Conservation (phyloP, 2,113 vertebrate genomes). For the Malurus cyaneus region DNA sequence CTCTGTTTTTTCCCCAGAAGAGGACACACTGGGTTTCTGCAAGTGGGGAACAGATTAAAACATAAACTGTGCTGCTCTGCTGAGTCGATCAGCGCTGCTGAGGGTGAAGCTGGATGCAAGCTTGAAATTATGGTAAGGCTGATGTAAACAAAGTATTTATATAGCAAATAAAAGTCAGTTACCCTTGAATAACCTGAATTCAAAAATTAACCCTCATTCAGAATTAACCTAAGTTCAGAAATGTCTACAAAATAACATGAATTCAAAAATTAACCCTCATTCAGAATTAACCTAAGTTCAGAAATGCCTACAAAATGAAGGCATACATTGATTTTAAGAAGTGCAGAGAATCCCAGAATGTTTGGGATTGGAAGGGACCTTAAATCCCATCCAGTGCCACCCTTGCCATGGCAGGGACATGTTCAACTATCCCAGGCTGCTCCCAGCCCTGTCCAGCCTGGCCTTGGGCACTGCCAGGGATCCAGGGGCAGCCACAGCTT, state of each 20-base stretch:
- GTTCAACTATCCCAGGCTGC: fast-evolving
- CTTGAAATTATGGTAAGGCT: not conserved
- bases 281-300: not conserved
- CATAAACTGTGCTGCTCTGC: not conserved
- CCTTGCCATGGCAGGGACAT: not conserved
- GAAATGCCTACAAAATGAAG: not conserved
- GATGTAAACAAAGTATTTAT: not conserved
- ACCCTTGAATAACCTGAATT: not conserved
- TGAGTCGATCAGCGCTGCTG: not conserved
- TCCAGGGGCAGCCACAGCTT: not conserved
- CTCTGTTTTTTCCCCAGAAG: not conserved
- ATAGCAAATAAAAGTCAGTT: not conserved
- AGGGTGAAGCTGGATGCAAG: not conserved
- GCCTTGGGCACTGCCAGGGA: not conserved
- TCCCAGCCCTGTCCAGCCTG: not conserved
- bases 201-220: not conserved
- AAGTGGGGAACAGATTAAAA: not conserved
- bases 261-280: not conserved
- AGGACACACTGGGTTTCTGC: not conserved
- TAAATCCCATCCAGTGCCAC: fast-evolving
- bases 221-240: not conserved
- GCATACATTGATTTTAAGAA: not conserved
- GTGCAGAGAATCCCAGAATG: not conserved
- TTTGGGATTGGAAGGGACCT: not conserved
- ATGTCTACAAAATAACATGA: not conserved